Evolutionary conservation across 92 coral and sea anemone species (phyloP).

Genomic region (Parazoanthus atlanticus): DNA sequence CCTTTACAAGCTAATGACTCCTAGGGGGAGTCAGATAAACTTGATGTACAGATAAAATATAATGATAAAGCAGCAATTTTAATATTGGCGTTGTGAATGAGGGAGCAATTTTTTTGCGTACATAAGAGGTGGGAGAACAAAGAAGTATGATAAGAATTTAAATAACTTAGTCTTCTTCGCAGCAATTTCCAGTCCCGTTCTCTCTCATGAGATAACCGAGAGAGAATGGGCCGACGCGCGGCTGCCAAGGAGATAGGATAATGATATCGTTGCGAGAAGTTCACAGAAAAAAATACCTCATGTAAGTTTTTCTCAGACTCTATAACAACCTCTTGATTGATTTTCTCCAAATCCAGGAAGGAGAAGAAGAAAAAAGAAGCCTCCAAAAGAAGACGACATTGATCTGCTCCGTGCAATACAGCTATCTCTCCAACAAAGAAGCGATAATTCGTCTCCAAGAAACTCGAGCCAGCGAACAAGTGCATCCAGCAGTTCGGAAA

Average conservation of each 20-base stretch:
- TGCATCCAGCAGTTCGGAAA: slow-evolving; percentile 77
- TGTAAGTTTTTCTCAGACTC: not conserved
- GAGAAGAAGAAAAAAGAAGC: slow-evolving; percentile 47
- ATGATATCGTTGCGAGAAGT: no score
- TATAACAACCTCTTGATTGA: not conserved
- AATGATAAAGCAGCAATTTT: not conserved
- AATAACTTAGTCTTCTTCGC: not conserved
- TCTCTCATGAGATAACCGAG: not conserved
- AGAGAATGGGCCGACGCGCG: not conserved
- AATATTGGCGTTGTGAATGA: not conserved
- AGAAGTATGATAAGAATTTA: not conserved
- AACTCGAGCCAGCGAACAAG: slow-evolving; percentile 45
- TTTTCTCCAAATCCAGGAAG: slow-evolving; percentile 14
- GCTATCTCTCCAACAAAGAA: slow-evolving; percentile 65
- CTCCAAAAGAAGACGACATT: slow-evolving; percentile 58
- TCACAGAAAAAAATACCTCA: not conserved
- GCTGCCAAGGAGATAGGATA: no score
- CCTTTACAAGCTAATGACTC: no score
- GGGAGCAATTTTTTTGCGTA: not conserved
- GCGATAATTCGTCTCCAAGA: slow-evolving; percentile 46
- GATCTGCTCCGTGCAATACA: slow-evolving; percentile 82
- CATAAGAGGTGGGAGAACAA: not conserved
- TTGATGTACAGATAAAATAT: no score
- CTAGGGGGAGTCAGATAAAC: no score
- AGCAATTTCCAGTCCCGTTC: not conserved